phyloP scores from a whole-genome alignment of 37 sponge, comb jelly and placozoan species.

The Amphimedon queenslandica region DNA sequence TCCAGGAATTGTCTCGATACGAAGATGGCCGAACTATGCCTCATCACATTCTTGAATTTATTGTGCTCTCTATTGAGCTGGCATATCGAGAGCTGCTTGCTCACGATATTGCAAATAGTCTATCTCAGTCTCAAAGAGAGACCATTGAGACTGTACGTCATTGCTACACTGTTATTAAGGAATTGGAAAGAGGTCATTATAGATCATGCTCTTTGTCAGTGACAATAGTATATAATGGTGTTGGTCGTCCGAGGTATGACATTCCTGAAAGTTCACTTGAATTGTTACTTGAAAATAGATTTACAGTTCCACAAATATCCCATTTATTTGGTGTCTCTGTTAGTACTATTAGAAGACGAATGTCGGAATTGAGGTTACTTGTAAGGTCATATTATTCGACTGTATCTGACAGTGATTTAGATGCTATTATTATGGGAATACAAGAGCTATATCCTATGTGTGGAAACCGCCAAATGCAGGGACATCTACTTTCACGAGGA shows the following conservation, averaged over 20 bases:
- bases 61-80: too few relatives aligned
- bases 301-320: slow-evolving; percentile 34
- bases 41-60: too few relatives aligned
- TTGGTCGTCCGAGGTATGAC: slow-evolving; percentile 17
- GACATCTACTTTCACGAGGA: slow-evolving; percentile 8
- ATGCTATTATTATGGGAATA: not conserved
- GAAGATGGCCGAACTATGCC: too few relatives aligned
- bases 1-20: too few relatives aligned
- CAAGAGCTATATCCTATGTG: slow-evolving; percentile 12
- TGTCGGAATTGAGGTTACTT: slow-evolving; percentile 14
- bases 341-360: slow-evolving; percentile 38
- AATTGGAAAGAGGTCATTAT: too few relatives aligned
- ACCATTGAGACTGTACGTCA: too few relatives aligned
- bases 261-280: slow-evolving; percentile 16
- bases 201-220: too few relatives aligned
- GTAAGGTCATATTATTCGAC: slow-evolving; percentile 6
- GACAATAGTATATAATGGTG: not conserved
- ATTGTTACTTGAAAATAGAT: slow-evolving; percentile 17
- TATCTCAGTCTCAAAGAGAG: too few relatives aligned
- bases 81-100: too few relatives aligned
- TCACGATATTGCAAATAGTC: too few relatives aligned
- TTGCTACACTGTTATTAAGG: too few relatives aligned
- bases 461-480: slow-evolving; percentile 20
- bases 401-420: slow-evolving; percentile 7
- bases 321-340: slow-evolving; percentile 33